Base-by-base conservation (phyloP, 1,140 invertebrate genomes). In the Leguminivora glycinivorella region DNA sequence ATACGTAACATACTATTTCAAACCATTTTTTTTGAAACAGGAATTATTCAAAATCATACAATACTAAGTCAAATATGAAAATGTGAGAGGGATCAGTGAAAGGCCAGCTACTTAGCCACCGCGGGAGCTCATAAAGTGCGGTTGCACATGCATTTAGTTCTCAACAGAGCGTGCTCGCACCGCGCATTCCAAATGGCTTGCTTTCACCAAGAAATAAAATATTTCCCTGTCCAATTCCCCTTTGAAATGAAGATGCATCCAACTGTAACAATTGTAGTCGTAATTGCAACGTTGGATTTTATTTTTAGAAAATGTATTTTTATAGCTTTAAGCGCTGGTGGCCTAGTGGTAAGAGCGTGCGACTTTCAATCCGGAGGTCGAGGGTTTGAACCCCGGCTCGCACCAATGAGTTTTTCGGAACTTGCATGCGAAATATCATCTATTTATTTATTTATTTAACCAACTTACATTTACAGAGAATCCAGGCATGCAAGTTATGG, bases 141-240 rank as follows among this genome's bases (percentile, higher is more conserved):
- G 58, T 63, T 63, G 58, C 58, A 63, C 26, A 10, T 63, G 58
- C 58, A 63, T 31, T 31, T 63, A 63, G 58, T 63, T 10, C n/a
- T 26, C 58, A 63, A 63, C 4, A 63, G 14, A 63, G n/a, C 58
- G 25, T 14, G 17, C 10, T n/a, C 26, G 25, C 26, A 17, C 29
- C 58, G 58, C 19, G 58, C 10, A 63, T 63, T 63, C n/a, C 26
- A 63, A 63, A 63, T 63, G 26, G 25, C 4, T 22, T 7, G 47
- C 47, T 52, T 52, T 52, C 47, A 52, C 22, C 19, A 22, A 52
- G 47, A 52, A 52, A 52, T 52, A 52, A 52, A 52, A 52, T 52
- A 52, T 52, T 52, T 22, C 47, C 19, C 47, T 52, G 19, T 52
- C 47, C 47, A 52, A 52, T 52, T 19, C 19, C 22, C 47, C 47